phyloP scores from a whole-genome alignment of 2,797 vertebrate genomes.

The Alca torda region DNA sequence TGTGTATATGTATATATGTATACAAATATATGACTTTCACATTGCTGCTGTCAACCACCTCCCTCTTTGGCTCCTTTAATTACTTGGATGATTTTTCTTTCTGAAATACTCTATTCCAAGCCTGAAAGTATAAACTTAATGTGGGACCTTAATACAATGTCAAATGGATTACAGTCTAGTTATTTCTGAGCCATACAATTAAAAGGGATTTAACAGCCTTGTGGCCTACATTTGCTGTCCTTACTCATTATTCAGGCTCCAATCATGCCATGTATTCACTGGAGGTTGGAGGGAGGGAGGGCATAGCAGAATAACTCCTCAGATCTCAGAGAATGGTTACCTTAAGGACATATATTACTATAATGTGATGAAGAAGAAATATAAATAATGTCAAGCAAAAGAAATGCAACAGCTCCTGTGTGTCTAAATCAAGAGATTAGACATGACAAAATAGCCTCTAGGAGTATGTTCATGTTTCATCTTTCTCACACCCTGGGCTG shows the following conservation, averaged over 20 bases:
- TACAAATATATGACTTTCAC: not conserved
- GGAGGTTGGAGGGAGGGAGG: not conserved
- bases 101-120: not conserved
- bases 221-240: slow-evolving; percentile 1
- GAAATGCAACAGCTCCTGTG: not conserved
- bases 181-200: not conserved
- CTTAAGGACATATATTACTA: not conserved
- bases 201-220: not conserved
- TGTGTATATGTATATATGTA: rapidly evolving
- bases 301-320: not conserved
- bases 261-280: not conserved
- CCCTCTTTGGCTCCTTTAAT: not conserved
- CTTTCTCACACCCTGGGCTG: not conserved
- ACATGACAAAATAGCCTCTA: not conserved
- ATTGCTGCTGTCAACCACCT: not conserved
- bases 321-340: not conserved
- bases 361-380: not conserved
- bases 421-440: not conserved
- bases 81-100: not conserved
- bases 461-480: not conserved
- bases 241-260: not conserved
- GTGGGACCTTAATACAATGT: not conserved
- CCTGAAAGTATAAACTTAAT: not conserved
- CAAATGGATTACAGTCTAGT: not conserved
- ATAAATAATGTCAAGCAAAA: not conserved